phyloP scores from a whole-genome alignment of 2,888 invertebrate genomes.

The Volucella inanis region DNA sequence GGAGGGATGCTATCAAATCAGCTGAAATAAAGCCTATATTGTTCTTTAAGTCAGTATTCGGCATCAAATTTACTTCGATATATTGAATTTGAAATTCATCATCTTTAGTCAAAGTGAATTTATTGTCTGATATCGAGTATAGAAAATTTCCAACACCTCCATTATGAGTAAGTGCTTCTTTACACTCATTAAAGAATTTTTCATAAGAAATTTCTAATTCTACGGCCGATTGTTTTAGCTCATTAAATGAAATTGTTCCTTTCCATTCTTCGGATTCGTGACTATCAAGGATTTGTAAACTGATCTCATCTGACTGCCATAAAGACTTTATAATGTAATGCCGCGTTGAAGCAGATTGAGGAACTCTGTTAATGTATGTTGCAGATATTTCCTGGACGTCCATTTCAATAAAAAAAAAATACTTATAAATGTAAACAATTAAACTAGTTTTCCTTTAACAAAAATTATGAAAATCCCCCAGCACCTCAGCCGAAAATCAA shows the following conservation, averaged over 20 bases:
- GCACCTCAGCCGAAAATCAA: no score
- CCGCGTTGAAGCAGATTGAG: not conserved
- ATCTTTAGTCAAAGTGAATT: conserved; percentile 77
- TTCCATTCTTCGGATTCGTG: conserved; percentile 42
- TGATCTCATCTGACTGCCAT: conserved; percentile 37
- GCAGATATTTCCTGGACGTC: not conserved
- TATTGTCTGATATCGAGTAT: conserved; percentile 76
- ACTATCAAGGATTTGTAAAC: conserved; percentile 39
- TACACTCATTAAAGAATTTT: conserved; percentile 77
- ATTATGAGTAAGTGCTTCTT: conserved; percentile 76
- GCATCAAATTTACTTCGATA: conserved; percentile 75
- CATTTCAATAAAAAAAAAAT: conserved; percentile 23
- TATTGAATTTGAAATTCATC: conserved; percentile 77
- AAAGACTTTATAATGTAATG: conserved; percentile 43
- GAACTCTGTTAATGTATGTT: conserved; percentile 60
- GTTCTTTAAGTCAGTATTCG: conserved; percentile 67
- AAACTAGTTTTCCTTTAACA: not conserved
- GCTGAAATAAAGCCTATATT: conserved; percentile 68
- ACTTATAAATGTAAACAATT: not conserved
- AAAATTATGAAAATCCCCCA: no score
- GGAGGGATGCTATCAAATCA: conserved; percentile 65
- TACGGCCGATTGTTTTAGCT: conserved; percentile 76
- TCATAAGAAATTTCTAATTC: conserved; percentile 78
- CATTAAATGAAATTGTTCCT: conserved; percentile 75
- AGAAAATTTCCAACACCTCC: conserved; percentile 77